A percentile compares a stretch with the other conserved stretches of the same genome.
Evolutionary conservation across 2,113 vertebrate genomes (phyloP).

Genomic region (Hiodon tergisus): DNA sequence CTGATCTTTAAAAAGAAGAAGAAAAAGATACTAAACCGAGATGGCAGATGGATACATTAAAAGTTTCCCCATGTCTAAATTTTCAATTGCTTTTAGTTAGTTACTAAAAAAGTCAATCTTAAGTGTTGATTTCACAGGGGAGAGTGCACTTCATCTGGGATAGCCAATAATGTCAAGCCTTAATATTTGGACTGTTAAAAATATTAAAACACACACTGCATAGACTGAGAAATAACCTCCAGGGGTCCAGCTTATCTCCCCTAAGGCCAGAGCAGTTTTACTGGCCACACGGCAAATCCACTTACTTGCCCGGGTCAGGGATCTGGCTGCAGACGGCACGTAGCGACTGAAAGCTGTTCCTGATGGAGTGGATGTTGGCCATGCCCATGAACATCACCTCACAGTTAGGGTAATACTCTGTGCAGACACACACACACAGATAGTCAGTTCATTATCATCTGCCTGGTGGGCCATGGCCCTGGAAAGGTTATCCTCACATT

Average conservation of each 20-base stretch:
- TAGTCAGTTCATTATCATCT: neutral
- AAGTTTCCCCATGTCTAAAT: too few species aligned
- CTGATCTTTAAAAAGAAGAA: neutral
- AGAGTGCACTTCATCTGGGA: neutral
- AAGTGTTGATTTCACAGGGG: too few species aligned
- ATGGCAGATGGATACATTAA: too few species aligned
- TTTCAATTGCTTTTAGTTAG: too few species aligned
- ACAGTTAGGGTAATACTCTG: constrained; percentile 98
- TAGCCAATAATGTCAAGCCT: too few species aligned
- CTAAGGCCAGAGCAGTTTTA: neutral
- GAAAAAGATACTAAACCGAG: too few species aligned
- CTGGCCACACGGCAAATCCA: constrained; percentile 38
- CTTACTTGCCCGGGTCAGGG: constrained; percentile 98
- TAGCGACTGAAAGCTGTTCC: constrained; percentile 96
- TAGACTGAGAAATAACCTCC: constrained; percentile 1
- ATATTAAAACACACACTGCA: neutral
- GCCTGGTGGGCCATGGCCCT: neutral
- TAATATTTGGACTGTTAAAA: neutral
- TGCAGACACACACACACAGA: constrained; percentile 24
- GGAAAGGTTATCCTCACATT: neutral
- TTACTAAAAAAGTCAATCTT: too few species aligned
- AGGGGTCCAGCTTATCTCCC: constrained; percentile 28
- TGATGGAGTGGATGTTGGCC: constrained; percentile 97
- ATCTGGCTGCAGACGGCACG: constrained; percentile 93
- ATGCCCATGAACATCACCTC: constrained; percentile 98